Base-by-base conservation (phyloP, 2,113 vertebrate genomes). In the western clawed frog (Xenopus tropicalis) region DNA sequence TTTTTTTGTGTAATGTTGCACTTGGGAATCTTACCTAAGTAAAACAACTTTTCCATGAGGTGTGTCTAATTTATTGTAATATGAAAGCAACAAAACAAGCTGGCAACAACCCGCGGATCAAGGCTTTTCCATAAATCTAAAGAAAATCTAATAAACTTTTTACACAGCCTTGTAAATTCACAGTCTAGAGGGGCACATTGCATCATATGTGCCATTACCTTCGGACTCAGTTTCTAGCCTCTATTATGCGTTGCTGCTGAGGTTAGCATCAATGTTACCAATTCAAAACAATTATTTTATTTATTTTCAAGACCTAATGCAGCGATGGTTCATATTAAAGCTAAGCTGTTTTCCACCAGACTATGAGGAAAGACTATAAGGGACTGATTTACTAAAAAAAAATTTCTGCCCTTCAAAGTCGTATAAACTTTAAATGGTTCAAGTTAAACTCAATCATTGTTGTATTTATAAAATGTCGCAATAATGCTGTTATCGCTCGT, bases 41-140 rank as follows among this genome's bases (percentile, higher is more conserved):
- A 63, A 58, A 69, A 76, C 63, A 76, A 24, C 25, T 69, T 76
- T 76, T 69, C 58, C 73, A 69, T 69, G 73, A 76, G 66, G n/a
- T 66, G 69, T 76, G 73, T 62, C 72, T 68, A 69, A 76, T 76
- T 76, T 69, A 68, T 68, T 74, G 65, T 62, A 56, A 63, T 69
- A 51, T 76, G n/a, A 74, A 74, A 62, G 66, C 57, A 69, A 61
- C 73, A 69, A 63, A 62, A 76, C 73, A 69, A 69, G 56, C 66
- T 69, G 48, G 73, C 51, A 63, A 68, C 73, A 69, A 76, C 66
- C 59, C 61, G 66, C 24, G 73, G 73, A 69, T 76, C 56, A 74
- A 74, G 65, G 44, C 72, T 68, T 74, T 69, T 51, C 66, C 29
- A 25, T 76, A 76, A 76, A 76, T 76, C 73, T 63, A 56, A 59